Evolutionary conservation across 2,797 vertebrate genomes (phyloP).

Genomic region (Lutjanus argentimaculatus): DNA sequence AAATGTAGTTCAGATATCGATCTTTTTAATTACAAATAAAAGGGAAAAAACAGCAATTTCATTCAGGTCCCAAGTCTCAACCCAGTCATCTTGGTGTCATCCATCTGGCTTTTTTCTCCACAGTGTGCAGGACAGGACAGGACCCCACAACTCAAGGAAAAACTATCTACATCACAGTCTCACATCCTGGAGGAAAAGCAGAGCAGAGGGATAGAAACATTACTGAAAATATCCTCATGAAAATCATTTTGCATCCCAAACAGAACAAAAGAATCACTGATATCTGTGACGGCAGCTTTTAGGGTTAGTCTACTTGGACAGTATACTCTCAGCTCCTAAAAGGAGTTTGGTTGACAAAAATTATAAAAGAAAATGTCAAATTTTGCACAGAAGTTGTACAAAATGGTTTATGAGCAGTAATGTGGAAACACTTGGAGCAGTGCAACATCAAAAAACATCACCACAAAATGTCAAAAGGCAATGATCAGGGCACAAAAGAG

Average conservation of each 20-base stretch:
- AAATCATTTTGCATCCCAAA: background rate
- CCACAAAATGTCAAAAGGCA: background rate
- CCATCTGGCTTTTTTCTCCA: constrained; percentile 42
- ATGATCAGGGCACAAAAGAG: background rate
- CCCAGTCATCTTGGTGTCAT: constrained; percentile 52
- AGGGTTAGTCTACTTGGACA: background rate
- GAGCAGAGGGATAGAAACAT: background rate
- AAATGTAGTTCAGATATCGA: constrained; percentile 32
- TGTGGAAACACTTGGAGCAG: too few relatives aligned
- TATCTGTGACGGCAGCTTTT: background rate
- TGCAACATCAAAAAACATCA: background rate
- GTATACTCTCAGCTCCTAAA: background rate
- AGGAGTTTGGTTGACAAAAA: background rate
- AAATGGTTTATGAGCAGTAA: too few relatives aligned
- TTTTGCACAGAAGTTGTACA: too few relatives aligned
- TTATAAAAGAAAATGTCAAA: too few relatives aligned
- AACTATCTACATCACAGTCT: constrained; percentile 54
- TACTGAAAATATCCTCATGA: background rate
- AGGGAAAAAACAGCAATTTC: constrained; percentile 31
- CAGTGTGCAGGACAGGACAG: constrained; percentile 19
- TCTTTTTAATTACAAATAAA: constrained; percentile 79
- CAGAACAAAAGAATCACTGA: background rate
- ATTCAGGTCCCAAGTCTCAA: constrained; percentile 48
- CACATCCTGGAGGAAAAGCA: constrained; percentile 65
- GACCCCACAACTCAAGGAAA: constrained; percentile 47